These are phyloP conservation scores for Neodiprion virginianus DNA, from an alignment of 1,140 invertebrate species.

Conservation along the genomic window DNA sequence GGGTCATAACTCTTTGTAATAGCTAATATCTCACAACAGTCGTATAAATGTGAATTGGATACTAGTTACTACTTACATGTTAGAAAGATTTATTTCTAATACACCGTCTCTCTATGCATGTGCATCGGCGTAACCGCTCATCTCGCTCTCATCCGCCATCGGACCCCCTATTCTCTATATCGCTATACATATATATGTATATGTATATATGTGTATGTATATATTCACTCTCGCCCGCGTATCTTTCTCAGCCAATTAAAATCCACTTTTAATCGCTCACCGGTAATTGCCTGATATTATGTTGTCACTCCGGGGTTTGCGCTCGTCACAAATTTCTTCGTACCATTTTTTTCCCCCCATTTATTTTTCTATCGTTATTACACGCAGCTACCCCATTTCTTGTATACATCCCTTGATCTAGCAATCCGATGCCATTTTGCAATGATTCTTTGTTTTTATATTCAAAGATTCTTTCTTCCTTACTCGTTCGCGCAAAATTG, in stretches of 20 bases:
- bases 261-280: constrained; percentile 56
- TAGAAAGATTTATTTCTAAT: constrained; percentile 53
- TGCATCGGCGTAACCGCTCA: not conserved
- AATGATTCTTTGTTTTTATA: too few relatives aligned
- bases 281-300: constrained; percentile 54
- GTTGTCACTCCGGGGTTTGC: constrained; percentile 51
- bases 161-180: constrained; percentile 17
- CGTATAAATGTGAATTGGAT: constrained; percentile 57
- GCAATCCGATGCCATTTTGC: too few relatives aligned
- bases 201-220: constrained; percentile 5
- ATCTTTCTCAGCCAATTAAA: constrained; percentile 52
- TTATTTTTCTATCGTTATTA: constrained; percentile 19
- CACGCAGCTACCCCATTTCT: not conserved
- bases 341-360: not conserved
- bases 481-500: too few relatives aligned
- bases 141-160: constrained; percentile 18
- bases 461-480: too few relatives aligned
- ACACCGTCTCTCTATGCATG: not conserved
- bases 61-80: constrained; percentile 56
- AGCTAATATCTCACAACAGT: constrained; percentile 57
- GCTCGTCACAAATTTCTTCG: constrained; percentile 24
- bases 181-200: not conserved
- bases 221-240: constrained; percentile 35
- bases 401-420: too few relatives aligned
- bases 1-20: constrained; percentile 54